Evolutionary conservation across 2,113 vertebrate genomes (phyloP), one percentile per base, ranked within the genome.

Genomic region (Upupa epops): DNA sequence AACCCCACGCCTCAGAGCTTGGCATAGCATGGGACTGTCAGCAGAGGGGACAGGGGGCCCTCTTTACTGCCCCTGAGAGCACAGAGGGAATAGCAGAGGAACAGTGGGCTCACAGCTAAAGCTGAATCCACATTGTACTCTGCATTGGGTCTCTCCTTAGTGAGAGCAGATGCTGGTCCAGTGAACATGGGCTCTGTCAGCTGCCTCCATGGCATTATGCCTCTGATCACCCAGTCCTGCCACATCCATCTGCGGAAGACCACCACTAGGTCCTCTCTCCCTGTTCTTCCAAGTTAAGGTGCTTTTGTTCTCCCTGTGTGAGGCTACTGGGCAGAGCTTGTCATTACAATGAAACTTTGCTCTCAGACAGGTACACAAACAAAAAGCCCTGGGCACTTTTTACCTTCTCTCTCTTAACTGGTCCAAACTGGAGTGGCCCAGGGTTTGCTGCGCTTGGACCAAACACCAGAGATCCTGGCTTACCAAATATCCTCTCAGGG

Each of bases 1-100:
- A 3, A 68, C 28, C 11, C 32, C 37, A 4, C 0, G 0, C 13
- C 26, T 69, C 68, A 2, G 24, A 21, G 45, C 19, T 29, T 1
- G 1, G 32, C 25, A 7, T 3, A 0, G 21, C 9, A 2, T 4
- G 21, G n/a, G 17, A n/a, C 26, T 13, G 46, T 29, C 19, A 11
- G 28, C 74, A 24, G 69, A 51, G 29, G 51, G 28, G 8, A 76
- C 40, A 42, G 40, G 40, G 40, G 5, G 5, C 13, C 2, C 19
- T 61, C 24, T 17, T 17, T 11, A 31, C 1, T 0, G 40, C 17
- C 19, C 70, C 7, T 0, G 2, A 25, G n/a, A 63, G 34, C 69
- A 42, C 9, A 14, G 40, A 10, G 11, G 22, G 0, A 15, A 29
- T 37, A 56, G 45, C 42, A 69, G 45, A 66, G 60, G 46, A 74